phyloP scores from a whole-genome alignment of 1,140 invertebrate genomes.

The Brevipalpus yothersi region DNA sequence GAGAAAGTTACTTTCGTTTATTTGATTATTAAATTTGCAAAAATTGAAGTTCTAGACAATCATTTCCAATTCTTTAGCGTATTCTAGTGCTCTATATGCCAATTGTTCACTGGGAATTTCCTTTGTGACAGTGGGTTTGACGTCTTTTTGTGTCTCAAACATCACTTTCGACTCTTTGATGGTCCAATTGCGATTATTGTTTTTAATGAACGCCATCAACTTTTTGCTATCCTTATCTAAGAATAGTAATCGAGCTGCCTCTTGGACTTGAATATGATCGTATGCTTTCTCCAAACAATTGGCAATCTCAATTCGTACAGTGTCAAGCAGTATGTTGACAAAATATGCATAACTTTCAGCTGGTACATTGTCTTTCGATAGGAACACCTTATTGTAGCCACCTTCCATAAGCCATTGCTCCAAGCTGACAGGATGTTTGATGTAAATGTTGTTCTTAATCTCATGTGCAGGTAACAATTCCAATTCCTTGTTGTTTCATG shows the following conservation, averaged over 20 bases:
- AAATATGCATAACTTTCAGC: conserved; percentile 86
- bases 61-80: conserved; percentile 95
- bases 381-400: conserved; percentile 86
- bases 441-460: conserved; percentile 78
- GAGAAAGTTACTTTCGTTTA: too few relatives aligned
- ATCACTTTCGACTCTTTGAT: not conserved
- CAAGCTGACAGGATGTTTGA: conserved; percentile 74
- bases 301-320: conserved; percentile 85
- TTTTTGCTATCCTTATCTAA: conserved; percentile 36
- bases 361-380: conserved; percentile 79
- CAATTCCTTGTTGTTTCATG: conserved; percentile 33
- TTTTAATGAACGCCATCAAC: conserved; percentile 42
- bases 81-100: conserved; percentile 78
- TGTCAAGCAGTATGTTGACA: conserved; percentile 84
- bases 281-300: conserved; percentile 90
- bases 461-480: conserved; percentile 78
- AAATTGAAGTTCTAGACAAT: conserved; percentile 46
- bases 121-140: conserved; percentile 27
- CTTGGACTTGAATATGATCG: conserved; percentile 56
- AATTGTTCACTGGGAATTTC: conserved; percentile 62
- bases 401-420: conserved; percentile 99
- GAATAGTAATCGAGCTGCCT: conserved; percentile 72
- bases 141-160: not conserved
- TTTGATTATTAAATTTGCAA: not conserved
- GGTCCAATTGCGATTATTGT: conserved; percentile 8